These are phyloP conservation scores for Paradoxurus hermaphroditus DNA, from an alignment of 2,113 vertebrate species.

Conservation along the genomic window DNA sequence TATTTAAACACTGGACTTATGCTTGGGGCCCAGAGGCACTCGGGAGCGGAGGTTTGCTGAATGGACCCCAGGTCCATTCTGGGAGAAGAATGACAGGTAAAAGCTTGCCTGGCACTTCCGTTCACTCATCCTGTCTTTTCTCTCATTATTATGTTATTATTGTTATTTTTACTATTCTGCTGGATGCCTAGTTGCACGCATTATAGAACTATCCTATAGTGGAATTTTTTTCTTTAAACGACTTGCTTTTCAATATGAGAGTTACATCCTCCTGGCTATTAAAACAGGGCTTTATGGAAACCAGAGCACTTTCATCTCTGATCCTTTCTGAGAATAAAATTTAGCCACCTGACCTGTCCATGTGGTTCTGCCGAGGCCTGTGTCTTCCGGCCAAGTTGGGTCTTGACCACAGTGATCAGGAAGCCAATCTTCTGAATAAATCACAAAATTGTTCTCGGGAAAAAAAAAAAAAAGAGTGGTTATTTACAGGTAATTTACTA, in stretches of 20 bases:
- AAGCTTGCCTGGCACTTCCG: background rate
- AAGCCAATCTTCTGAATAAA: constrained; percentile 45
- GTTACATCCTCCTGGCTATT: background rate
- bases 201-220: background rate
- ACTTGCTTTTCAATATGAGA: background rate
- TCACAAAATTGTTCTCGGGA: background rate
- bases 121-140: background rate
- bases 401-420: background rate
- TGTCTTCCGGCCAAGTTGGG: constrained; percentile 27
- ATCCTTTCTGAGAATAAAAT: background rate
- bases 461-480: background rate
- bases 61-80: fast-evolving
- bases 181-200: background rate
- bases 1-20: background rate
- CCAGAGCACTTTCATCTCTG: background rate
- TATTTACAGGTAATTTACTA: background rate
- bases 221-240: background rate
- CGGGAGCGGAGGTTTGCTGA: background rate
- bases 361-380: background rate
- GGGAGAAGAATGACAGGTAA: background rate
- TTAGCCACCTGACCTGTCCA: background rate
- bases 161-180: background rate
- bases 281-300: background rate
- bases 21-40: background rate
- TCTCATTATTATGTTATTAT: background rate